Conservation (phyloP, 2,888 invertebrate genomes). For the Aporophyla nigra region DNA sequence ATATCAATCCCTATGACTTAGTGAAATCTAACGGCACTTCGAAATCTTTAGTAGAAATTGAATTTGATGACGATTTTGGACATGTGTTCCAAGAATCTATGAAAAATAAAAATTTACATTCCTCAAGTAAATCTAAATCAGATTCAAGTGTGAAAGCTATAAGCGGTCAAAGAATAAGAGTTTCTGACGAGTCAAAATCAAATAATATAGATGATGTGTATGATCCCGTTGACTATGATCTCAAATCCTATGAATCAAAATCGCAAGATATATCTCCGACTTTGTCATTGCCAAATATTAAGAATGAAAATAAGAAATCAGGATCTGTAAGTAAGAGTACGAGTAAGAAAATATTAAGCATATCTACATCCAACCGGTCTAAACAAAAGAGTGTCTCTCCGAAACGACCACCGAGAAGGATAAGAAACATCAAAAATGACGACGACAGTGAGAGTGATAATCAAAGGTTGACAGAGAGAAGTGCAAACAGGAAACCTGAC, state of each 20-base stretch:
- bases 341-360: slow-evolving; percentile 80
- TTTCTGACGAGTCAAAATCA: slow-evolving; percentile 90
- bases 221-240: slow-evolving; percentile 88
- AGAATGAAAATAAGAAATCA: slow-evolving; percentile 84
- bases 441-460: slow-evolving; percentile 90
- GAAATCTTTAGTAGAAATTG: slow-evolving; percentile 88
- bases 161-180: slow-evolving; percentile 93
- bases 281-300: slow-evolving; percentile 86
- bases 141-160: slow-evolving; percentile 92
- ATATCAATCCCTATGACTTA: slow-evolving; percentile 96
- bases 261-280: slow-evolving; percentile 79
- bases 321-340: slow-evolving; percentile 81
- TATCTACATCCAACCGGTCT: slow-evolving; percentile 80
- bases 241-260: slow-evolving; percentile 85
- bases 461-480: slow-evolving; percentile 83
- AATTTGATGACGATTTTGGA: slow-evolving; percentile 89
- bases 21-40: slow-evolving; percentile 91
- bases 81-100: slow-evolving; percentile 84
- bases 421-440: slow-evolving; percentile 87
- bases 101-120: slow-evolving; percentile 79
- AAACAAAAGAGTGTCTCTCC: slow-evolving; percentile 91
- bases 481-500: slow-evolving; percentile 73
- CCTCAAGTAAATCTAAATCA: slow-evolving; percentile 80
- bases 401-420: slow-evolving; percentile 91
- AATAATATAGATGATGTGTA: slow-evolving; percentile 85